phyloP scores from a whole-genome alignment of 2,888 invertebrate species.

The Abscondita cerata region DNA sequence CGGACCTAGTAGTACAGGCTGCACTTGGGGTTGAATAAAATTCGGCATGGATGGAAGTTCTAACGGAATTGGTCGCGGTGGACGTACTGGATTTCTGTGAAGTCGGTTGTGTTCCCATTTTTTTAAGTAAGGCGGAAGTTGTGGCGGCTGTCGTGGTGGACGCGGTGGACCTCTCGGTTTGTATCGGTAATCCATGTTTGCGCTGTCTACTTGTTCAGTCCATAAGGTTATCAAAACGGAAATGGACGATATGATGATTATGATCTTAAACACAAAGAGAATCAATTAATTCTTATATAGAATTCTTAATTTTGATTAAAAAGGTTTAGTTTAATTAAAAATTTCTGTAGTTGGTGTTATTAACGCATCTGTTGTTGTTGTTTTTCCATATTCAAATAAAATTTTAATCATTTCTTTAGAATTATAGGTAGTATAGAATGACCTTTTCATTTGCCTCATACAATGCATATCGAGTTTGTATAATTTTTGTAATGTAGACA shows the following conservation, averaged over 20 bases:
- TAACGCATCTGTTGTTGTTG: too few relatives aligned
- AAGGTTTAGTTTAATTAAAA: too few relatives aligned
- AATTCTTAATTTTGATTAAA: too few relatives aligned
- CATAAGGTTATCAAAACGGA: conserved; percentile 10
- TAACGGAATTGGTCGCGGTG: conserved; percentile 41
- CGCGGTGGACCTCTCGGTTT: conserved; percentile 51
- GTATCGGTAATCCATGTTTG: conserved; percentile 24
- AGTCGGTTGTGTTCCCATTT: conserved; percentile 42
- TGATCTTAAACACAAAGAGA: conserved; percentile 21
- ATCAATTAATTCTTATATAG: too few relatives aligned
- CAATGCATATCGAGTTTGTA: too few relatives aligned
- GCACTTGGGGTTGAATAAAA: conserved; percentile 24
- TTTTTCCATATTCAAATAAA: too few relatives aligned
- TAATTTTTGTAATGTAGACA: too few relatives aligned
- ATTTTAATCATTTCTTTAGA: too few relatives aligned
- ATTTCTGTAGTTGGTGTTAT: too few relatives aligned
- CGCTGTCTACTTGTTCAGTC: conserved; percentile 13
- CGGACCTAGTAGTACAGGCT: neutral
- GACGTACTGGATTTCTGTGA: conserved; percentile 24
- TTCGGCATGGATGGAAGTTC: conserved; percentile 28
- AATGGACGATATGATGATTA: conserved; percentile 5
- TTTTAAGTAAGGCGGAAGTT: conserved; percentile 47
- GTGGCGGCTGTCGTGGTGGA: conserved; percentile 48
- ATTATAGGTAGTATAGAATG: too few relatives aligned
- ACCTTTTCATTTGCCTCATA: too few relatives aligned